A percentile compares a stretch with the other conserved stretches of the same genome.
phyloP scores from a whole-genome alignment of 2,113 vertebrate species.

The Falco punctatus region DNA sequence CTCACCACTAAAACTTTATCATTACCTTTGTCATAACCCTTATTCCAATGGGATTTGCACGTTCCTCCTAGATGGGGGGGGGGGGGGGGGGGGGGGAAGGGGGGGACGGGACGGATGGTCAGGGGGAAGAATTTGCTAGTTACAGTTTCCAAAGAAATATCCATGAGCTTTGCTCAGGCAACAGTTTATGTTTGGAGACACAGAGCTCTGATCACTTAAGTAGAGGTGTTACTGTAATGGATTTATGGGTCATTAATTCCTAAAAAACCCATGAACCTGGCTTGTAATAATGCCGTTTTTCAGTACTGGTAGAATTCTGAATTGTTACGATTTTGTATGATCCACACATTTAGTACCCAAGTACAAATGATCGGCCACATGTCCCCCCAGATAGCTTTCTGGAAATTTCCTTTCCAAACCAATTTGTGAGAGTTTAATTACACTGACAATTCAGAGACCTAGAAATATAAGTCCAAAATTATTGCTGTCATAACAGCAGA shows the following conservation, averaged over 20 bases:
- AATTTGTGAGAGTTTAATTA: slow-evolving; percentile 21
- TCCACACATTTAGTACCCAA: neutral
- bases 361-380: neutral
- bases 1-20: neutral
- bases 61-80: neutral
- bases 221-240: neutral
- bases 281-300: neutral
- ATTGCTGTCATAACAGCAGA: slow-evolving; percentile 5
- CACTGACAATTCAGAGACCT: neutral
- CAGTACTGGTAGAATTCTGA: neutral
- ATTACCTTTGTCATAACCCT: neutral
- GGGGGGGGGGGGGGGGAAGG: neutral
- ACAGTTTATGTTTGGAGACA: neutral
- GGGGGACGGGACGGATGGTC: too few relatives aligned
- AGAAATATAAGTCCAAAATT: neutral
- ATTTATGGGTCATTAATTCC: neutral
- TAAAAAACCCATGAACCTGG: neutral
- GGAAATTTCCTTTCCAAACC: slow-evolving; percentile 15
- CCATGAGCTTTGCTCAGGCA: neutral
- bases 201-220: neutral
- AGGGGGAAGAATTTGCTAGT: neutral
- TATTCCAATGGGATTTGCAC: neutral
- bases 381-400: neutral
- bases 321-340: neutral
- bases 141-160: neutral